Conservation (phyloP, 2,888 invertebrate species). For the Anticlea derivata region DNA sequence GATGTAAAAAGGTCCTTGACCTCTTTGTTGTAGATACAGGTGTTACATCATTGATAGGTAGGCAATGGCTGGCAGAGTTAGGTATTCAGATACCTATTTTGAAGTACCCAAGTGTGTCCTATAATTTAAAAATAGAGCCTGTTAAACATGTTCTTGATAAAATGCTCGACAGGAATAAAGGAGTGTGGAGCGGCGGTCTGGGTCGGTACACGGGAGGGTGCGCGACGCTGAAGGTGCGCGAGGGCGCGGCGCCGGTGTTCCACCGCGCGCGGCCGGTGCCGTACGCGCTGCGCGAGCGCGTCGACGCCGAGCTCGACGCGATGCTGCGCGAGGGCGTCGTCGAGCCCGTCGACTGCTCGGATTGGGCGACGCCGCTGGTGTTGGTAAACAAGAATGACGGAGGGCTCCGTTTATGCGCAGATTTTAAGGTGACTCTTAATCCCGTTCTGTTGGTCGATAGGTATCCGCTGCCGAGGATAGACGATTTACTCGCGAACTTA, state of each 20-base stretch:
- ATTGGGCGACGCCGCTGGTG: slow-evolving; percentile 32
- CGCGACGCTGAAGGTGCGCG: slow-evolving; percentile 28
- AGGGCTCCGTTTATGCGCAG: slow-evolving; percentile 34
- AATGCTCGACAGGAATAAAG: slow-evolving; percentile 14
- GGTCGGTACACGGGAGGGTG: slow-evolving; percentile 31
- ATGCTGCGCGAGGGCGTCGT: slow-evolving; percentile 41
- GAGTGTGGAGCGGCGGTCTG: slow-evolving; percentile 28
- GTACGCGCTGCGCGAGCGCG: slow-evolving; percentile 34
- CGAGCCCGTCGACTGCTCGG: slow-evolving; percentile 30
- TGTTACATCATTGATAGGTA: slow-evolving; percentile 31
- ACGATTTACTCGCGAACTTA: slow-evolving; percentile 29
- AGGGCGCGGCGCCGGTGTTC: not conserved
- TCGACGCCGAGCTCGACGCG: slow-evolving; percentile 38
- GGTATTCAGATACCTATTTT: slow-evolving; percentile 18
- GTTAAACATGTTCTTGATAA: no score
- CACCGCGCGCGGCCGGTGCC: slow-evolving; percentile 35
- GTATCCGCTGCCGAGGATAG: slow-evolving; percentile 32
- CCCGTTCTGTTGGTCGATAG: slow-evolving; percentile 28
- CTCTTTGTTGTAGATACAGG: slow-evolving; percentile 34
- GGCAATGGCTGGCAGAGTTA: slow-evolving; percentile 38
- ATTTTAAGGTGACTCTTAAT: slow-evolving; percentile 36
- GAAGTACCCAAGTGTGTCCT: not conserved
- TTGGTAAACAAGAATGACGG: slow-evolving; percentile 37
- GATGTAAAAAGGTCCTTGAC: slow-evolving; percentile 23
- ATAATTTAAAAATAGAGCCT: no score